Base-by-base conservation (phyloP, 2,797 vertebrate species). In the Sebastiscus tertius region DNA sequence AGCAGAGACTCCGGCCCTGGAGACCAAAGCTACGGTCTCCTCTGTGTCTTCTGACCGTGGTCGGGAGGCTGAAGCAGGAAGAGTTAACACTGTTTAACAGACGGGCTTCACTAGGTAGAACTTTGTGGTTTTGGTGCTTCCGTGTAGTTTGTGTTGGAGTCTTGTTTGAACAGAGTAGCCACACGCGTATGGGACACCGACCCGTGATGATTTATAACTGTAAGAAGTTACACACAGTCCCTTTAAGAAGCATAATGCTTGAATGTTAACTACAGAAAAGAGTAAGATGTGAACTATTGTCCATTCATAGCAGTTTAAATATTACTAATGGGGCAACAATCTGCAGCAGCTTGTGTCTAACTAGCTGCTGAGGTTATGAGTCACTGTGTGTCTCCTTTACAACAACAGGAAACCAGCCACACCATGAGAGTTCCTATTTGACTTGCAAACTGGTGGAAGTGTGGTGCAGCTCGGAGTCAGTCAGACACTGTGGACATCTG, bases 371-470 rank as follows among this genome's bases (percentile, higher is more conserved):
- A 59, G 14, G 70, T 61, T 56, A 9, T 52, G 36, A 65, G 67
- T 66, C 61, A 52, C 10, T 49, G 49, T 46, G 64, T 12, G 26
- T 49, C n/a, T 42, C 13, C 11, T 24, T 20, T 33, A 8, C 58
- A 69, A 27, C 62, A 72, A 29, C 71, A 83, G 58, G 4, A 49
- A 74, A 52, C 16, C 68, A 78, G 80, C 29, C 8, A 24, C 8
- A 24, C 12, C 26, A 6, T 24, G 27, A 52, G 52, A 14, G 34
- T 11, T 8, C 42, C 16, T 22, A 83, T 89, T 86, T 87, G 86
- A 90, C 73, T 80, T 89, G 83, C 80, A 86, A 89, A 90, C 46
- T 66, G 27, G 70, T 79, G 16, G 63, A 33, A 3, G 29, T 60
- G 62, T 1, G n/a, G 10, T 34, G 22, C 27, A 65, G 66, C 20